phyloP scores from a whole-genome alignment of 2,797 vertebrate genomes.

The Chaetodon trifasciatus region DNA sequence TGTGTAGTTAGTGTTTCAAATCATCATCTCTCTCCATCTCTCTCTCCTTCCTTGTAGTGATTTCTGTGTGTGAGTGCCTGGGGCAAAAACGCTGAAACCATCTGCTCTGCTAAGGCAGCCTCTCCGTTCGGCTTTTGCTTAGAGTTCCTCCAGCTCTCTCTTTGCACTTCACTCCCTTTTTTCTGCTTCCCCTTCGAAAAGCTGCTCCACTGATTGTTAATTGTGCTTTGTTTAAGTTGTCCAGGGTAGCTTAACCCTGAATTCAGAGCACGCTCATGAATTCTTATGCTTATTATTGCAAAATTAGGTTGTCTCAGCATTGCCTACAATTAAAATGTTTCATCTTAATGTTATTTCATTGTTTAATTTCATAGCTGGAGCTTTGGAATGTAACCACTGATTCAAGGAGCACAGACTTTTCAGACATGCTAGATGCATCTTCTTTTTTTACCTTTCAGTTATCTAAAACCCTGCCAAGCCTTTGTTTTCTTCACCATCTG shows the following conservation, averaged over 20 bases:
- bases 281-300: neutral
- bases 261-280: conserved; percentile 29
- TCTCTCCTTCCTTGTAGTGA: conserved; percentile 63
- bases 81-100: conserved; percentile 79
- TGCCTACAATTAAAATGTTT: conserved; percentile 29
- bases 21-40: conserved; percentile 58
- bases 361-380: neutral
- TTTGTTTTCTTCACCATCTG: conserved; percentile 34
- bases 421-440: neutral
- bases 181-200: conserved; percentile 5
- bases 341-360: neutral
- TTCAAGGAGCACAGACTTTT: conserved; percentile 18
- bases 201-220: conserved; percentile 22
- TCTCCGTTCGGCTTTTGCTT: conserved; percentile 59
- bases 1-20: conserved; percentile 70
- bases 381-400: neutral
- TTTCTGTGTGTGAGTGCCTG: conserved; percentile 73
- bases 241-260: conserved; percentile 12
- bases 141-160: conserved; percentile 40
- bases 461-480: conserved; percentile 20
- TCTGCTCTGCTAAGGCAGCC: conserved; percentile 74
- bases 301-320: conserved; percentile 4
- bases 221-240: conserved; percentile 42
- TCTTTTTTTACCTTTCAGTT: conserved; percentile 1
- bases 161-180: conserved; percentile 20